Evolutionary conservation across 2,888 invertebrate genomes (phyloP).

Genomic region (Synanthedon tipuliformis): DNA sequence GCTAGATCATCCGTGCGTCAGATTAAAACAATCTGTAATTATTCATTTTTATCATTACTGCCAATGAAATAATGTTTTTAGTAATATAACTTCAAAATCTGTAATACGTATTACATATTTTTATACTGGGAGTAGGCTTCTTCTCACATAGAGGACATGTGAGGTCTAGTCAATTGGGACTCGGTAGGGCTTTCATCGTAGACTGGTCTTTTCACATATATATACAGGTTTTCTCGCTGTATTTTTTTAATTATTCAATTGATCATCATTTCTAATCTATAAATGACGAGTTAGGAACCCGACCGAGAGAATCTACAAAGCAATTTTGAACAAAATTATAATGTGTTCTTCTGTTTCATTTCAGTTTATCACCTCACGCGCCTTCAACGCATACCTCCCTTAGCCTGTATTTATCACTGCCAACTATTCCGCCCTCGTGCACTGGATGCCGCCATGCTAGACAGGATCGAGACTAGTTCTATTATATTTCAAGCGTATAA

Average conservation of each 20-base stretch:
- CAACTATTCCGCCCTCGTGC: constrained; percentile 58
- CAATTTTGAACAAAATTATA: not conserved
- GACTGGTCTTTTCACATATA: too few relatives aligned
- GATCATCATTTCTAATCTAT: too few relatives aligned
- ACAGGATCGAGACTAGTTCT: constrained; percentile 36
- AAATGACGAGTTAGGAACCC: too few relatives aligned
- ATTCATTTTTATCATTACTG: constrained; percentile 2
- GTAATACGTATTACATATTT: too few relatives aligned
- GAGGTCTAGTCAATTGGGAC: too few relatives aligned
- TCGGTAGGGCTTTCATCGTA: too few relatives aligned
- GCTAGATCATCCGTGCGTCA: constrained; percentile 16
- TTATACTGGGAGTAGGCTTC: too few relatives aligned
- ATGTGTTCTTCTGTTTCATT: constrained; percentile 21
- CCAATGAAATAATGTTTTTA: too few relatives aligned
- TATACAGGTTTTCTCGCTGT: constrained; percentile 10
- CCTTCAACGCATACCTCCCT: constrained; percentile 28
- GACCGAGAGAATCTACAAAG: too few relatives aligned
- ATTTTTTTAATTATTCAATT: constrained; percentile 14
- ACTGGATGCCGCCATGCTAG: constrained; percentile 63
- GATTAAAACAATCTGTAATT: constrained; percentile 37
- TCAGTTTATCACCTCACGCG: constrained; percentile 36
- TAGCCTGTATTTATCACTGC: constrained; percentile 58
- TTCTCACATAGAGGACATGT: too few relatives aligned
- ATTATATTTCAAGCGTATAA: constrained; percentile 27
- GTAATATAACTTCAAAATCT: too few relatives aligned